Conservation (phyloP, 2,113 vertebrate species). For the Urocitellus parryii region DNA sequence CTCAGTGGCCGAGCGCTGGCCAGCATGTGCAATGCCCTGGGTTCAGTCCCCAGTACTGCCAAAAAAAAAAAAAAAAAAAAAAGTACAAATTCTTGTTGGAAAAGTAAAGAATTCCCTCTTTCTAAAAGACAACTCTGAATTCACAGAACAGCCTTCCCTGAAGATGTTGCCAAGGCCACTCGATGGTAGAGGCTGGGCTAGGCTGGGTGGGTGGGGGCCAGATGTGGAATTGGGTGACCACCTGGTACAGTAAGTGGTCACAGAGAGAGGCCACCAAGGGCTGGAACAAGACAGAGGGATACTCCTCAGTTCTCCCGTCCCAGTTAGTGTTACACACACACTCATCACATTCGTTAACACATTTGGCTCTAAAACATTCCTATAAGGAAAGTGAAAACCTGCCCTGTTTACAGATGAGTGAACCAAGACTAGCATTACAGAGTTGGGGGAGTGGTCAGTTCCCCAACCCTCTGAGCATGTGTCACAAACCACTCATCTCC, state of each 20-base stretch:
- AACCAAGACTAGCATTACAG: neutral
- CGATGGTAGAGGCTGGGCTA: neutral
- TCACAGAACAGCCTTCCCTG: neutral
- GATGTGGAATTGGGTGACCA: fast-evolving
- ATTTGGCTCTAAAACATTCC: neutral
- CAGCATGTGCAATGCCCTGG: neutral
- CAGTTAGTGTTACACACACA: neutral
- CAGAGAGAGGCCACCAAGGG: neutral
- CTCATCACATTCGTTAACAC: neutral
- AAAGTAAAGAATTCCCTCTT: neutral
- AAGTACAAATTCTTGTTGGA: neutral
- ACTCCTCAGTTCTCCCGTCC: neutral
- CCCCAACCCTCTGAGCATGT: neutral
- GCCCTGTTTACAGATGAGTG: neutral
- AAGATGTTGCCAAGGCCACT: neutral
- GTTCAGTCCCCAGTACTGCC: neutral
- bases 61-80: too few relatives aligned
- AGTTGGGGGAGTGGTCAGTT: neutral
- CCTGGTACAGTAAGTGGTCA: neutral
- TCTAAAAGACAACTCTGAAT: neutral
- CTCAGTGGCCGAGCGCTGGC: neutral
- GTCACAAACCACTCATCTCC: neutral
- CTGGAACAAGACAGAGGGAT: neutral
- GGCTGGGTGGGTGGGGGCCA: neutral
- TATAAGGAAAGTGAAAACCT: neutral